phyloP scores from a whole-genome alignment of 2,797 vertebrate genomes.

The Acanthopagrus latus region DNA sequence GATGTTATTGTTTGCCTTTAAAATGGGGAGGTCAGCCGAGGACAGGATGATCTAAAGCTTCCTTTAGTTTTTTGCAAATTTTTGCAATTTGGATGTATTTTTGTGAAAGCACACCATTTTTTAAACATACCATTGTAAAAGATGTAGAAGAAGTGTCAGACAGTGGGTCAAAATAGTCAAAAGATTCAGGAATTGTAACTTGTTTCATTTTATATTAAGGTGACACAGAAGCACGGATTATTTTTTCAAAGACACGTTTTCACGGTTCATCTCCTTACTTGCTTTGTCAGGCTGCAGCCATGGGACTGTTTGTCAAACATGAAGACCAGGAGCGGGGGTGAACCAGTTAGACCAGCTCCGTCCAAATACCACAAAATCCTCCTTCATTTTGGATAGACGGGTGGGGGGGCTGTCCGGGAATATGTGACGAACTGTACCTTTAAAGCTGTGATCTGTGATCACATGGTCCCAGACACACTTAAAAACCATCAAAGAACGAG shows the following conservation, averaged over 20 bases:
- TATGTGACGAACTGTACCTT: not conserved
- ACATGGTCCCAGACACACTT: no score
- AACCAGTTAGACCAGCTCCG: no score
- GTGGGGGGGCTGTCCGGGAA: not conserved
- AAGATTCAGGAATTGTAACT: not conserved
- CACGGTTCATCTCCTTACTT: not conserved
- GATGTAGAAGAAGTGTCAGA: not conserved
- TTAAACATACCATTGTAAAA: not conserved
- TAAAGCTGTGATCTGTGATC: not conserved
- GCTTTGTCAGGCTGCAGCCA: not conserved
- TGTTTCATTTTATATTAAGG: not conserved
- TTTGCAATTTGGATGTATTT: constrained; percentile 12
- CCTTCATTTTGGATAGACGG: not conserved
- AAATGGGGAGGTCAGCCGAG: not conserved
- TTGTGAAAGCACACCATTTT: not conserved
- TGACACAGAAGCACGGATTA: not conserved
- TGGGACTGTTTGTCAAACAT: no score
- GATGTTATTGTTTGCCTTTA: constrained; percentile 15
- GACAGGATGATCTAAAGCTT: constrained; percentile 4
- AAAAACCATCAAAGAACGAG: no score
- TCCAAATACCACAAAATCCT: not conserved
- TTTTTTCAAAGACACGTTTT: not conserved
- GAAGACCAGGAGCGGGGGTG: no score
- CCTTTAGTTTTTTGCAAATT: constrained; percentile 10
- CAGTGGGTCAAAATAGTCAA: not conserved